These are phyloP conservation scores for Lucinisca nassula DNA, from an alignment of 2,888 invertebrate species.

Conservation along the genomic window DNA sequence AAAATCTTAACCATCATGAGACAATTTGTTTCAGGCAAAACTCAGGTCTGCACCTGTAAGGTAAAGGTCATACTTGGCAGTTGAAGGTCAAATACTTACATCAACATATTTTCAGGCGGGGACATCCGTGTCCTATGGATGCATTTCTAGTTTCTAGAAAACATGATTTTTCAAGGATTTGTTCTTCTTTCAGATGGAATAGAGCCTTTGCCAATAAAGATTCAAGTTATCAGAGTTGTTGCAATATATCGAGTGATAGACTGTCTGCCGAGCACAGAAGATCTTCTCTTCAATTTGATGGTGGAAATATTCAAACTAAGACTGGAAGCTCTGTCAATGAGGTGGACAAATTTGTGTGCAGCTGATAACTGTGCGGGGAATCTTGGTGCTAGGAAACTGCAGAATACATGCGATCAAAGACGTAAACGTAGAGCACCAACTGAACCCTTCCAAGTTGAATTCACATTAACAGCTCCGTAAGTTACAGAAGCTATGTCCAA, in stretches of 20 bases:
- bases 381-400: background rate
- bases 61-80: too few species aligned
- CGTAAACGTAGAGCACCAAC: background rate
- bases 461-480: background rate
- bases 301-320: background rate
- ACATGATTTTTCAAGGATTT: too few species aligned
- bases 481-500: too few species aligned
- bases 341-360: background rate
- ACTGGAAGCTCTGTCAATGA: background rate
- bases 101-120: too few species aligned
- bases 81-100: too few species aligned
- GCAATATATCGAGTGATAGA: background rate
- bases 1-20: too few species aligned
- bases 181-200: background rate
- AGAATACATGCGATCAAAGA: background rate
- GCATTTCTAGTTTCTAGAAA: too few species aligned
- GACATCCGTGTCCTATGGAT: too few species aligned
- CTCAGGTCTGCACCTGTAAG: too few species aligned
- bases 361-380: background rate
- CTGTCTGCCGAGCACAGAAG: background rate
- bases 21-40: too few species aligned
- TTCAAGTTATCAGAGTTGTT: background rate
- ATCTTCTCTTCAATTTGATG: background rate
- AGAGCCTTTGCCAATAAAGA: background rate
- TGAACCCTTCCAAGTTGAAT: background rate